Conservation (phyloP, 2,797 vertebrate species). For the Sciurus vulgaris region DNA sequence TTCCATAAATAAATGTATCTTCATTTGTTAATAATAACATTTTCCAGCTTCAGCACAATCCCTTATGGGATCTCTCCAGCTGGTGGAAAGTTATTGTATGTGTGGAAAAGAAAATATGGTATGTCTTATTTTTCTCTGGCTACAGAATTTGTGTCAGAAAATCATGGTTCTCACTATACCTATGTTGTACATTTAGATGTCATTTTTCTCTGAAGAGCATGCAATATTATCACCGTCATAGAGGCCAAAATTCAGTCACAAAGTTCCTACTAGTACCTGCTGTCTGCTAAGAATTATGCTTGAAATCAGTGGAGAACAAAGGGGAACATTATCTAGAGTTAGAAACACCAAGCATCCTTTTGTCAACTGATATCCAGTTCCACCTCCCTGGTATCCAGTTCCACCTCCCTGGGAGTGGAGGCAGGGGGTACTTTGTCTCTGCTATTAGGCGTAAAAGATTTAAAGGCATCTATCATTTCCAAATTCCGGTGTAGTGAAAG, state of each 20-base stretch:
- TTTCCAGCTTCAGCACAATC: not conserved
- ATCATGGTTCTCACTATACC: not conserved
- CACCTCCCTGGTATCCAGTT: not conserved
- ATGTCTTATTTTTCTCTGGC: not conserved
- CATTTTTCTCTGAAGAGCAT: not conserved
- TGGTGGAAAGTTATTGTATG: not conserved
- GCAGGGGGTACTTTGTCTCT: not conserved
- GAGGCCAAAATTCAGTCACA: not conserved
- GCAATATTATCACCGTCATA: not conserved
- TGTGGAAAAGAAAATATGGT: not conserved
- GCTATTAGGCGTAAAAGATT: not conserved
- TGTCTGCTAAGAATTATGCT: not conserved
- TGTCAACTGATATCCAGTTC: not conserved
- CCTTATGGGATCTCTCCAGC: not conserved
- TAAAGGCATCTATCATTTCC: not conserved
- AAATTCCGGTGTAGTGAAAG: too few species aligned
- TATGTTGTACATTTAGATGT: not conserved
- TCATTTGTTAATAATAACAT: not conserved
- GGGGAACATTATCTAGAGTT: not conserved
- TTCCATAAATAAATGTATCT: not conserved
- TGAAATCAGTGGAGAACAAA: not conserved
- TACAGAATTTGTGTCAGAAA: not conserved
- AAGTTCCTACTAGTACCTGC: not conserved
- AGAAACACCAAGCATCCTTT: not conserved
- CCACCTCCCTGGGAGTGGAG: not conserved